phyloP scores from a whole-genome alignment of 2,113 vertebrate genomes.

The Laterallus jamaicensis region DNA sequence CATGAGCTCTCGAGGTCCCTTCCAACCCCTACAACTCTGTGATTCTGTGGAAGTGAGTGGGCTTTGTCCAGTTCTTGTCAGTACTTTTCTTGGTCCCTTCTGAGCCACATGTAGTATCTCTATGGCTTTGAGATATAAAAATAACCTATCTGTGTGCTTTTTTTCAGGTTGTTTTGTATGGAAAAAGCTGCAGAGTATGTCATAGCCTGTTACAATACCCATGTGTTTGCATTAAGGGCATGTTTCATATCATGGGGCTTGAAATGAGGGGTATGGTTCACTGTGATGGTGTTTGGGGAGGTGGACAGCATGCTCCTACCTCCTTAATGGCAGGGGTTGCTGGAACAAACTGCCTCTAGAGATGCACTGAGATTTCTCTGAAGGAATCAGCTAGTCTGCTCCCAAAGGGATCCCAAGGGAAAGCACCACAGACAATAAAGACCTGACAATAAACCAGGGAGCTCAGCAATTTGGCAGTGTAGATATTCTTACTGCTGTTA shows the following conservation, averaged over 20 bases:
- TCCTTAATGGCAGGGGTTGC: background rate
- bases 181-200: background rate
- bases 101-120: background rate
- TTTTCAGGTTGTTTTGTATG: background rate
- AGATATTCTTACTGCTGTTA: slow-evolving; percentile 12
- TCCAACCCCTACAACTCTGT: no score
- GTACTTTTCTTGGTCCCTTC: background rate
- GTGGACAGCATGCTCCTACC: background rate
- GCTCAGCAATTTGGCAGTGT: background rate
- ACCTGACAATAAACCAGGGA: background rate
- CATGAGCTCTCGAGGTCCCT: no score
- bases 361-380: background rate
- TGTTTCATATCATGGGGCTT: background rate
- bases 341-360: background rate
- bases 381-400: background rate
- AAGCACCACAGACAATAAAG: background rate
- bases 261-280: background rate
- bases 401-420: background rate
- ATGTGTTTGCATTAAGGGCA: background rate
- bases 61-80: background rate
- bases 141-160: background rate
- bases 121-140: background rate
- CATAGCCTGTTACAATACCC: background rate
- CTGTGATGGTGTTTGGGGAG: background rate
- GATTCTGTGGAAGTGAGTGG: background rate